These are phyloP conservation scores for Drosophila baimaii DNA, from an alignment of 1,140 invertebrate species.

Conservation along the genomic window DNA sequence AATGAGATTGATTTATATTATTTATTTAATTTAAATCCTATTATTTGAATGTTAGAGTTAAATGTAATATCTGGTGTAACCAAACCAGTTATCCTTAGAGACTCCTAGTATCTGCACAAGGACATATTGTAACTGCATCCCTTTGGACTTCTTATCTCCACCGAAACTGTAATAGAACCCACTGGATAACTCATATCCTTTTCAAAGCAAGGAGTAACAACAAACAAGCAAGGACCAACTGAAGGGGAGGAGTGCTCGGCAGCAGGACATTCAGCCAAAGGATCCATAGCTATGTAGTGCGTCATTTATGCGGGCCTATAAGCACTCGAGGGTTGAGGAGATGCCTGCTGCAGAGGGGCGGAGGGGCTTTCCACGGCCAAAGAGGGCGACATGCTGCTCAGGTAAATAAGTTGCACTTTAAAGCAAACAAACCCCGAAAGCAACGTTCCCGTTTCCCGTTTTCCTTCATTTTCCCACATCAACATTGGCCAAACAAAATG, in stretches of 20 bases:
- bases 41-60: too few species aligned
- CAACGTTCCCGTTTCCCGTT: neutral
- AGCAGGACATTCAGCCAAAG: constrained; percentile 46
- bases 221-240: constrained; percentile 21
- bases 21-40: too few species aligned
- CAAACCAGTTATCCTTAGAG: too few species aligned
- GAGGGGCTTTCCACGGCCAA: neutral
- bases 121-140: too few species aligned
- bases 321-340: constrained; percentile 2
- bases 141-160: too few species aligned
- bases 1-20: too few species aligned
- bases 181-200: neutral
- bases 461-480: constrained; percentile 17
- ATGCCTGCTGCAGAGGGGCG: neutral
- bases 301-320: constrained; percentile 71
- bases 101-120: too few species aligned
- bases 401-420: constrained; percentile 79
- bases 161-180: neutral
- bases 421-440: constrained; percentile 63
- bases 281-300: constrained; percentile 53
- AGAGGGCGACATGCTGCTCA: constrained; percentile 15
- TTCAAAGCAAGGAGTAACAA: constrained; percentile 15
- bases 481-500: constrained; percentile 58
- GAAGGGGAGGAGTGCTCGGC: neutral
- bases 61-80: too few species aligned